Evolutionary conservation across 2,113 vertebrate genomes (phyloP), one percentile per base, ranked within the genome.

Genomic region (Gavialis gangeticus): DNA sequence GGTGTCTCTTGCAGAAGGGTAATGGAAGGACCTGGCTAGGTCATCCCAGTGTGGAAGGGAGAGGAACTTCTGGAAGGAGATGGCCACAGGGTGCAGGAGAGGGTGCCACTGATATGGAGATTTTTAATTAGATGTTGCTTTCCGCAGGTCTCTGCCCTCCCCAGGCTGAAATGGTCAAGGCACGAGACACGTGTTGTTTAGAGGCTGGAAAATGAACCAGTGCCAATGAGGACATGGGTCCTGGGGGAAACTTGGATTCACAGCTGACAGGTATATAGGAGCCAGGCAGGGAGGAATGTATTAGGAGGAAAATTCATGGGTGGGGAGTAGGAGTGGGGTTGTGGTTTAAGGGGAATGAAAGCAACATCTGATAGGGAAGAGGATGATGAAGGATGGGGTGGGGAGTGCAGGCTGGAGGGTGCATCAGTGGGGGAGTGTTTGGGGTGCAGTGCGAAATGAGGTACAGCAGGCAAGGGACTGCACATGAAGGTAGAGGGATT

Each of bases 161-260:
- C 84, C 4, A 13, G 30, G 46, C 34, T 34, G 30, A 71, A 15
- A 37, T 59, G 58, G 58, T 28, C 58, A 76, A 79, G 12, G n/a
- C 34, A 75, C 12, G 59, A 89, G 69, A 12, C 57, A 30, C 28
- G 91, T 60, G 64, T n/a, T 64, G 4, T 58, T 57, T 84, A 73
- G 85, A 84, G 13, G 25, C 4, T 79, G 59, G 81, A 83, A 90
- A 85, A 84, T 63, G 62, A 91, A 58, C 55, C 75, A 34, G 81
- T 19, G 59, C 83, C 91, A 88, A 56, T 28, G 60, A 67, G 81
- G 64, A 73, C 75, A 75, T 37, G 12, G 55, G 91, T 62, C 77
- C 69, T 6, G 22, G 13, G 60, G 27, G 24, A 10, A 84, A 21
- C 58, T 55, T 24, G 12, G 25, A n/a, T n/a, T 58, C 55, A 25